Percentiles rank a stretch among this genome's conserved stretches.
Conservation (phyloP, 2,113 vertebrate genomes). For the Anguilla japonica region DNA sequence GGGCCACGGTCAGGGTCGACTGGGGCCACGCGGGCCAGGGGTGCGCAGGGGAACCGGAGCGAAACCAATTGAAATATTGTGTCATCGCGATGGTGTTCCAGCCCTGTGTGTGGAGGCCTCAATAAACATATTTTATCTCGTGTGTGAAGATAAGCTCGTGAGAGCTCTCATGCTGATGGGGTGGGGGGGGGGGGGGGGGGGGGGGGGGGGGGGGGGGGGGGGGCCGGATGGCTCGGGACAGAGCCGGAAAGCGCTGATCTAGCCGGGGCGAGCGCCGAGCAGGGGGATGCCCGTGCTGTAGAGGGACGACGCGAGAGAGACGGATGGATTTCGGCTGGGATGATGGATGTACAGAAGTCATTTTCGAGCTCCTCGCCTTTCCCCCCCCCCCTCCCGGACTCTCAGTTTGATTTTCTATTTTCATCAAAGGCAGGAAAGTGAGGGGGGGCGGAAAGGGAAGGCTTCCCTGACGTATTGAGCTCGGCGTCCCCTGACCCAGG, state of each 20-base stretch:
- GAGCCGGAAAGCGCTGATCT: neutral
- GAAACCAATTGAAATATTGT: neutral
- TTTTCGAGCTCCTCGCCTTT: slow-evolving; percentile 27
- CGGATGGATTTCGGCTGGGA: slow-evolving; percentile 16
- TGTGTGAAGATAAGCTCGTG: slow-evolving; percentile 12
- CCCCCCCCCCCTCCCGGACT: neutral
- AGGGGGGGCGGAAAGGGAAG: neutral
- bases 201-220: neutral
- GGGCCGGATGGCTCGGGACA: neutral
- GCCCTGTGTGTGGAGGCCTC: neutral
- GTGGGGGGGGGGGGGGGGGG: neutral
- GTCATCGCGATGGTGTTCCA: neutral
- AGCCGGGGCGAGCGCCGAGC: too few relatives aligned
- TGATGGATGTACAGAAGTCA: slow-evolving; percentile 27
- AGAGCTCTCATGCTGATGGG: slow-evolving; percentile 8
- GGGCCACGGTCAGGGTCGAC: neutral
- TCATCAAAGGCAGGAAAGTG: slow-evolving; percentile 22
- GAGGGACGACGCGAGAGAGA: slow-evolving; percentile 19
- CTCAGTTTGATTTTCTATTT: slow-evolving; percentile 27
- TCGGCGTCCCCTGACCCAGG: slow-evolving; percentile 18
- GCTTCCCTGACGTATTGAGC: slow-evolving; percentile 15
- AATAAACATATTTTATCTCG: slow-evolving; percentile 20
- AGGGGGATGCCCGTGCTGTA: neutral
- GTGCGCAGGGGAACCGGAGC: neutral
- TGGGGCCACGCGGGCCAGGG: too few relatives aligned